phyloP scores from a whole-genome alignment of 2,113 vertebrate genomes.

The Lamprologus tigripictilis region DNA sequence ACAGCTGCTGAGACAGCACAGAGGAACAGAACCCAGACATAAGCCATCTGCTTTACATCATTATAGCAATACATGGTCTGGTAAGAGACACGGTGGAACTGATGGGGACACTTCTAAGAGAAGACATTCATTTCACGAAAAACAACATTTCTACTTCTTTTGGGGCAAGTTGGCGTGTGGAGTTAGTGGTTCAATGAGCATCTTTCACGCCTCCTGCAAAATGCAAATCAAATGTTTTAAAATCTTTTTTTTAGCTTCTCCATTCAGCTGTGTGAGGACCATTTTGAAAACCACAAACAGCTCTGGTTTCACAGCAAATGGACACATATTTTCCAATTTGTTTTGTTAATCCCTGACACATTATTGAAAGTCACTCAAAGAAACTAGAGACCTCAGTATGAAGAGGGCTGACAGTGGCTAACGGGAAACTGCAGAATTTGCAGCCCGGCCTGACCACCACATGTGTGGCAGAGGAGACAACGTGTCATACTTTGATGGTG shows the following conservation, averaged over 20 bases:
- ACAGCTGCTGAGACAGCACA: slow-evolving; percentile 40
- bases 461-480: neutral
- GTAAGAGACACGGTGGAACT: neutral
- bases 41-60: slow-evolving; percentile 57
- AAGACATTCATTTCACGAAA: neutral
- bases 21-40: slow-evolving; percentile 26
- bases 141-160: neutral
- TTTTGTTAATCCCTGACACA: neutral
- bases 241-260: neutral
- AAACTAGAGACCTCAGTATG: neutral
- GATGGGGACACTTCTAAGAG: neutral
- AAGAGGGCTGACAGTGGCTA: neutral
- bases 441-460: neutral
- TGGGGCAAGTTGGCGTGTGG: neutral
- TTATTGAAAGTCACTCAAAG: neutral
- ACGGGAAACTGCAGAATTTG: neutral
- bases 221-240: neutral
- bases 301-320: neutral
- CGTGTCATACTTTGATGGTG: neutral
- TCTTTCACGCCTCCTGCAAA: neutral
- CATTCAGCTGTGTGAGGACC: neutral
- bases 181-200: neutral
- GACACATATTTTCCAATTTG: neutral
- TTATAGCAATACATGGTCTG: neutral
- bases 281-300: neutral